Evolutionary conservation across 1,140 invertebrate genomes (phyloP).

Genomic region (Drosophila takahashii): DNA sequence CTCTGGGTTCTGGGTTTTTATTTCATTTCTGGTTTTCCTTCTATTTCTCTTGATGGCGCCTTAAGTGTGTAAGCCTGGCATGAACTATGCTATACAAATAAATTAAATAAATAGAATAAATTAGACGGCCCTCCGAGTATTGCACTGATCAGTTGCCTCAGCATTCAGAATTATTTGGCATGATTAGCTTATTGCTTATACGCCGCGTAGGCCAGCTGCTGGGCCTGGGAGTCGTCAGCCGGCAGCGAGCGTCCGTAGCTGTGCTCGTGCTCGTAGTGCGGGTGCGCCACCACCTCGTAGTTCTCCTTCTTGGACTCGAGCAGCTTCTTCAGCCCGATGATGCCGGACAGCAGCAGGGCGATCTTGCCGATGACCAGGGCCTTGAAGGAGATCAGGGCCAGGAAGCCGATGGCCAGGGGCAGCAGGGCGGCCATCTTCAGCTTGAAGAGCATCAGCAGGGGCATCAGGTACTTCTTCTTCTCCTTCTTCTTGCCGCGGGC

Average conservation of each 20-base stretch:
- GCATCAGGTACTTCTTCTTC: constrained; percentile 90
- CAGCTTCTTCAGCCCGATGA: constrained; percentile 92
- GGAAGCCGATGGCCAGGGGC: constrained; percentile 90
- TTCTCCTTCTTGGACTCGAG: constrained; percentile 89
- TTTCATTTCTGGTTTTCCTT: constrained; percentile 3
- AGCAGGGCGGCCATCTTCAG: constrained; percentile 92
- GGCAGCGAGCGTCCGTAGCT: constrained; percentile 86
- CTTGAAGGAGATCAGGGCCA: constrained; percentile 93
- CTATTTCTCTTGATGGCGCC: constrained; percentile 54
- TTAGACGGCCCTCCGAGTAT: constrained; percentile 72
- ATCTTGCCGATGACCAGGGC: constrained; percentile 92
- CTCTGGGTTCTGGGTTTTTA: constrained; percentile 31
- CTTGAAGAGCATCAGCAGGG: constrained; percentile 90
- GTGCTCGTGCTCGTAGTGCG: constrained; percentile 87
- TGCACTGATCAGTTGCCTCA: constrained; percentile 67
- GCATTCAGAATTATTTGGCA: constrained; percentile 46
- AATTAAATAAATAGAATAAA: constrained; percentile 83
- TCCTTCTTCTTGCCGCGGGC: constrained; percentile 91
- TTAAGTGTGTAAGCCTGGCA: constrained; percentile 53
- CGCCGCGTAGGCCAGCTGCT: constrained; percentile 88
- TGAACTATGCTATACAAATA: constrained; percentile 77
- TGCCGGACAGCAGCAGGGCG: constrained; percentile 90
- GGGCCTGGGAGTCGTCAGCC: constrained; percentile 82
- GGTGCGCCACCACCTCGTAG: constrained; percentile 91
- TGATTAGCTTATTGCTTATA: constrained; percentile 82